Base-by-base conservation (phyloP, 2,113 vertebrate species). In the Azemiops feae region DNA sequence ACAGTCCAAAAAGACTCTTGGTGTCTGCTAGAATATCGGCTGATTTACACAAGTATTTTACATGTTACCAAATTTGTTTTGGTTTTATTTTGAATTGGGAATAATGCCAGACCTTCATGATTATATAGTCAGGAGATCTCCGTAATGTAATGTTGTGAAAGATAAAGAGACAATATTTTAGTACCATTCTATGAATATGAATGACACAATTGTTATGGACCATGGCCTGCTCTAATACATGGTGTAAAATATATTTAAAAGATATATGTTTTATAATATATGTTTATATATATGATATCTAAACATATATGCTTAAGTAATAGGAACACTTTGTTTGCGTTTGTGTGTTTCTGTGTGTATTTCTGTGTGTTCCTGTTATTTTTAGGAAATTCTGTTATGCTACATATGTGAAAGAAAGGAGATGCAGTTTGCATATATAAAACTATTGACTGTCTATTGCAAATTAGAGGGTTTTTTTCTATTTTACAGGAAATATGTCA, bases 351-450 rank as follows among this genome's bases (percentile, higher is more conserved):
- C 14, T 69, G 0, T 69, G 30, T 74, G 30, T 34, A 16, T n/a
- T 14, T 74, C 30, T 74, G 64, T 34, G 64, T 74, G 14, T 34
- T 34, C 20, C 14, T 47, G 25, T 22, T 87, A 91, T 95, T 96
- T 93, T 92, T 34, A 43, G 3, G 91, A 89, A 3, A 90, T 23
- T n/a, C 54, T 94, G 93, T 93, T 20, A 11, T 22, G 2, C 16
- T 25, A 74, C 2, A 16, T 87, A 92, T 50, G 16, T 90, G 14
- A 34, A 74, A 74, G n/a, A 74, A 74, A 74, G 64, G 16, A 74
- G 5, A 18, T 74, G 30, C 12, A 34, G n/a, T 74, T 74, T 74
- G 5, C n/a, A 34, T 34, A 74, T 34, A 18, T 34, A n/a, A 74
- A 74, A 74, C 64, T 34, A 74, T 74, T 74, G 64, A 74, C 60